Conservation (phyloP, 1,140 invertebrate species). For the Ceratoteleas bidentatus region DNA sequence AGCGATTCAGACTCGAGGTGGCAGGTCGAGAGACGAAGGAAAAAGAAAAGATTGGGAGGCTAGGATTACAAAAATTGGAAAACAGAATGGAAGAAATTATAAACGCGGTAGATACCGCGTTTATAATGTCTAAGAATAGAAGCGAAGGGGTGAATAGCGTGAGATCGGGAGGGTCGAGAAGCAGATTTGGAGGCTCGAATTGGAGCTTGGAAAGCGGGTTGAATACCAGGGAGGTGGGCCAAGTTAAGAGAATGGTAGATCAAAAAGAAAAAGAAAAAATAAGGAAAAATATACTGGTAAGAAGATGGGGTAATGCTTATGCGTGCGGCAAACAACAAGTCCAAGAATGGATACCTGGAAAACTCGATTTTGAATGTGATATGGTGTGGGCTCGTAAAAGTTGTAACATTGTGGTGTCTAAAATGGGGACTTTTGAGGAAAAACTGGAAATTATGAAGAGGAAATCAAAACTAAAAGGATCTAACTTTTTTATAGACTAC, state of each 20-base stretch:
- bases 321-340: no score
- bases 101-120: background rate
- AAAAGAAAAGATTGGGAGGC: conserved; percentile 1
- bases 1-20: no score
- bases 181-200: background rate
- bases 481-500: conserved; percentile 10
- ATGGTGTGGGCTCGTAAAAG: no score
- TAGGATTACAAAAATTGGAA: background rate
- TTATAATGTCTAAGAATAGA: background rate
- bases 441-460: conserved; percentile 42
- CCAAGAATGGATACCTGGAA: no score
- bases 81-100: background rate
- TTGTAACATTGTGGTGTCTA: background rate
- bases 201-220: background rate
- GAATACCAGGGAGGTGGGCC: background rate
- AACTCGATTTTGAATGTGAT: no score
- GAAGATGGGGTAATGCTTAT: no score
- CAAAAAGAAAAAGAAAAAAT: background rate
- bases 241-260: background rate
- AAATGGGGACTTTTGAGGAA: conserved; percentile 8
- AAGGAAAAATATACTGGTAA: background rate
- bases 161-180: background rate
- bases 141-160: background rate
- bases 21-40: background rate
- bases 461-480: conserved; percentile 32